Base-by-base conservation (phyloP, 2,888 invertebrate species). In the Caenorhabditis sp. region DNA sequence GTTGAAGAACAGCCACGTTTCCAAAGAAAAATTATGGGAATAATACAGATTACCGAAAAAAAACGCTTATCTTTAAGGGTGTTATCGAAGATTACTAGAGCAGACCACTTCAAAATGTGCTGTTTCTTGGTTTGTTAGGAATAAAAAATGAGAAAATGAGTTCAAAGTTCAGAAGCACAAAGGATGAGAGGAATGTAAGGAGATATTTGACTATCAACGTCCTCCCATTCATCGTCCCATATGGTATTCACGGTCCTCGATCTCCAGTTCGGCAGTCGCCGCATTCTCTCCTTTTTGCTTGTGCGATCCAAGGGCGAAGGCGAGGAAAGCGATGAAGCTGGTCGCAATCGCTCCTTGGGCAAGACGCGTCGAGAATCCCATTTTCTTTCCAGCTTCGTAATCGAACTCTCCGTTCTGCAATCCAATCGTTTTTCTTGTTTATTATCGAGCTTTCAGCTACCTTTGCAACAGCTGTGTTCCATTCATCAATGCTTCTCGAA, bases 271-370 rank as follows among this genome's bases (percentile, higher is more conserved):
- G 3, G 83, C 83, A 11, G 88, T 87, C 2, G 88, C 88, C 5
- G 88, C 88, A 20, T 86, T 63, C 13, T 83, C 85, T 15, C 87
- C 88, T 59, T 82, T 87, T 62, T 88, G 88, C 59, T 88, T 88
- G 72, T 85, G 84, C 11, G 86, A 86, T 24, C 81, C 85, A 24
- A 79, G 56, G 5, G 79, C 68, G 56, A 87, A 88, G 41, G 79
- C 72, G 37, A 83, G n/a, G 17, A 79, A 78, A 0, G 86, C 86
- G 20, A 86, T 50, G 15, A 82, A 39, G 52, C 84, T 82, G 15
- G 84, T 78, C 1, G 30, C 72, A 4, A 85, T 80, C 11, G 84
- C 84, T 20, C 45, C 62, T 41, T 76, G 79, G 27, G 78, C 79
- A 24, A 82, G 41, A 32, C 78, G 45, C 5, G 81, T 79, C 2